Evolutionary conservation across 64 coral and sea anemone species (phyloP).

Genomic region (Catalaphyllia jardinei): DNA sequence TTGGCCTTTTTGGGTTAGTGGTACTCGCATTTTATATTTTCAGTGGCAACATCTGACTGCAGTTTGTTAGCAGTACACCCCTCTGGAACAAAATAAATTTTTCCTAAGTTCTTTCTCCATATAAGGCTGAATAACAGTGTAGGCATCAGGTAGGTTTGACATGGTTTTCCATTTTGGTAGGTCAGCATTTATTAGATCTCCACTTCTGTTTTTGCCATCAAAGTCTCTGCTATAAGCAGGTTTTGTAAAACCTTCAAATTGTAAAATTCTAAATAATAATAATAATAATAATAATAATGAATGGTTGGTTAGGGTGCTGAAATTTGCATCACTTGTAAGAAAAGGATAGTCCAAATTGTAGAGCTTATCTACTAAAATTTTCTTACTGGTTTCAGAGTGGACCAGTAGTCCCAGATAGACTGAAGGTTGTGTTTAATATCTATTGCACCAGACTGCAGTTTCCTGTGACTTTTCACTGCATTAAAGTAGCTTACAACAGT

Average conservation of each 20-base stretch:
- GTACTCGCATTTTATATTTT: conserved; percentile 32
- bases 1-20: conserved; percentile 2
- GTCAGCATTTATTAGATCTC: background rate
- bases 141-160: conserved; percentile 5
- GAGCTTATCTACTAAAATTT: conserved; percentile 6
- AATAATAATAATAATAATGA: no score
- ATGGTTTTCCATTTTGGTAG: conserved; percentile 27
- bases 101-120: conserved; percentile 15
- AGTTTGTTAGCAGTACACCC: background rate
- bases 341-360: conserved; percentile 15
- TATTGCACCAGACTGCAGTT: background rate
- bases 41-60: conserved; percentile 11
- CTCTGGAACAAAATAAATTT: conserved; percentile 15
- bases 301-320: no score
- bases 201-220: background rate
- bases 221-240: no score
- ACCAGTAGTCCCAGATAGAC: background rate
- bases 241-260: conserved; percentile 39
- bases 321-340: conserved; percentile 23
- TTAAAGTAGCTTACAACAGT: no score
- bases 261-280: conserved; percentile 64
- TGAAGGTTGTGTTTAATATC: background rate
- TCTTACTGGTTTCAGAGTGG: conserved; percentile 34
- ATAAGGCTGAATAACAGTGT: conserved; percentile 24
- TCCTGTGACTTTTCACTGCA: conserved; percentile 11